Conservation (phyloP, 2,113 vertebrate species). For the Mesocricetus auratus region DNA sequence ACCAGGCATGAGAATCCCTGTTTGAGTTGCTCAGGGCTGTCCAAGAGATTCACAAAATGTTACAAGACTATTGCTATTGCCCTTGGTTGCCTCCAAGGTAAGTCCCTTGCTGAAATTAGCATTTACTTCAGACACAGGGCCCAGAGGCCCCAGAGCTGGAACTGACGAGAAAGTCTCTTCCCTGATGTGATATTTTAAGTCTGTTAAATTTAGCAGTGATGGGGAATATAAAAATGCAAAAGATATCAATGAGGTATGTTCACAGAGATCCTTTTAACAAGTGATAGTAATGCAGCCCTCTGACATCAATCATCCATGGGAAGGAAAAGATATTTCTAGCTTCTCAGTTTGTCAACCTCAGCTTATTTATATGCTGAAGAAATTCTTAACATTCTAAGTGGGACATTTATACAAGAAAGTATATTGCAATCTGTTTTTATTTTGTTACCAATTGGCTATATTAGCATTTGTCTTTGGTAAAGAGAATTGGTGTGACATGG, state of each 20-base stretch:
- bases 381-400: background rate
- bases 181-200: background rate
- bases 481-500: background rate
- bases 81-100: background rate
- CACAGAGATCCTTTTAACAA: accelerated
- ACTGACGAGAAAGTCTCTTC: background rate
- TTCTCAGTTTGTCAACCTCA: background rate
- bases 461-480: background rate
- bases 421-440: background rate
- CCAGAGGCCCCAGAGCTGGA: background rate
- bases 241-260: background rate
- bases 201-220: background rate
- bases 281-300: background rate
- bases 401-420: background rate
- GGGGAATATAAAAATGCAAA: background rate
- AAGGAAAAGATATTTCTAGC: background rate
- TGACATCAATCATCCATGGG: no score
- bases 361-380: background rate
- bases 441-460: background rate
- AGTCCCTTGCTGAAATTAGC: background rate
- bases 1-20: background rate
- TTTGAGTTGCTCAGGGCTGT: background rate
- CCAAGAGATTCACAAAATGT: background rate
- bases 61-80: background rate
- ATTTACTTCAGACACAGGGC: background rate